Conservation (phyloP, 2,113 vertebrate genomes). For the Microcebus griseorufus region DNA sequence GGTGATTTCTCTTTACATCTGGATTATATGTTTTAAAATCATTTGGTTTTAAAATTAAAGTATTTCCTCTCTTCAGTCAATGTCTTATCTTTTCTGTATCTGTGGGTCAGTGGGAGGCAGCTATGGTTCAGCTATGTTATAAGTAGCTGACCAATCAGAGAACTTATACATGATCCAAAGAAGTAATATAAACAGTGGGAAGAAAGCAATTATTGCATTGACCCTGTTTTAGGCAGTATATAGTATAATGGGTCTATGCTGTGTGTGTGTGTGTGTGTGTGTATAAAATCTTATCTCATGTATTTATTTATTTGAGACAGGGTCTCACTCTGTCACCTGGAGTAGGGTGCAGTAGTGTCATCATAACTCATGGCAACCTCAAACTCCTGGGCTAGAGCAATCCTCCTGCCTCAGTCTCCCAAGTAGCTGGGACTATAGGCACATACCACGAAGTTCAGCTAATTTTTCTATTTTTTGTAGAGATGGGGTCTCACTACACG, state of each 20-base stretch:
- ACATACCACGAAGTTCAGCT: no score
- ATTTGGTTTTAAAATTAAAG: not conserved
- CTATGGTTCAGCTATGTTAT: not conserved
- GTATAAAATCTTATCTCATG: no score
- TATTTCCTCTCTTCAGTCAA: not conserved
- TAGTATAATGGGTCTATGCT: not conserved
- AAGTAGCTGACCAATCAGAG: not conserved
- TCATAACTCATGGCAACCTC: no score
- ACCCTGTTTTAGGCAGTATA: not conserved
- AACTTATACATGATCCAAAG: not conserved
- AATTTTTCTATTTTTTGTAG: no score
- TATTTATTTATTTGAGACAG: not conserved
- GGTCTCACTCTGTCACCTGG: no score
- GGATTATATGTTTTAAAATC: not conserved
- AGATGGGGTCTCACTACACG: no score
- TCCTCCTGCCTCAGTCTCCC: no score
- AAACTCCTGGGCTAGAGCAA: no score
- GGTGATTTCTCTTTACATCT: not conserved
- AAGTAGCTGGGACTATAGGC: no score
- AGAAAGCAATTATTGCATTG: not conserved
- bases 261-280: no score
- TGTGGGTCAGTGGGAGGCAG: not conserved
- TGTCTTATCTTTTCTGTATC: not conserved
- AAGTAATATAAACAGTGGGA: not conserved
- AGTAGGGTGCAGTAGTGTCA: no score